A percentile compares a stretch with the other conserved stretches of the same genome.
Conservation (phyloP, 2,888 invertebrate genomes). For the Nemotelus nigrinus region DNA sequence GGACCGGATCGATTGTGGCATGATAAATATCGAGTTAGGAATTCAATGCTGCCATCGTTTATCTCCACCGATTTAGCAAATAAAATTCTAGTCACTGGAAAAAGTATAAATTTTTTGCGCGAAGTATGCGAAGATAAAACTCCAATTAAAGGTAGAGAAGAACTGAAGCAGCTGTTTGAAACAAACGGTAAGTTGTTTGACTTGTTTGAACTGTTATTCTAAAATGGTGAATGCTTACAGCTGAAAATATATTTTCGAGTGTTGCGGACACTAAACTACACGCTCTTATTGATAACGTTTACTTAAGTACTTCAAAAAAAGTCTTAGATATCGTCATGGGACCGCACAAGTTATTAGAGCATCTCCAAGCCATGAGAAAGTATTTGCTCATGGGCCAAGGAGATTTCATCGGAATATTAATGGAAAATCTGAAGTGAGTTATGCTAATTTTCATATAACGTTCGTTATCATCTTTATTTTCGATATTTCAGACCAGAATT, state of each 20-base stretch:
- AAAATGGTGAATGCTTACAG: slow-evolving; percentile 51
- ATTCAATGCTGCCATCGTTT: slow-evolving; percentile 90
- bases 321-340: slow-evolving; percentile 86
- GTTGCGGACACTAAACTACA: slow-evolving; percentile 80
- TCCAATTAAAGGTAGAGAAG: slow-evolving; percentile 71
- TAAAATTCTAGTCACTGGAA: slow-evolving; percentile 92
- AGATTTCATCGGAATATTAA: slow-evolving; percentile 92
- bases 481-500: slow-evolving; percentile 77
- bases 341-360: slow-evolving; percentile 89
- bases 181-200: slow-evolving; percentile 60
- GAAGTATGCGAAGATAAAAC: slow-evolving; percentile 89
- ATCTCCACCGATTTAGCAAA: slow-evolving; percentile 80
- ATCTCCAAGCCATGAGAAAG: slow-evolving; percentile 88
- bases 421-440: slow-evolving; percentile 85
- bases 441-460: slow-evolving; percentile 1
- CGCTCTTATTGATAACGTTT: slow-evolving; percentile 83
- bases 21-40: slow-evolving; percentile 90
- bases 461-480: background rate
- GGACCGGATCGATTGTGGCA: slow-evolving; percentile 92
- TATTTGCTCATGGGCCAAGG: slow-evolving; percentile 95
- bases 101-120: slow-evolving; percentile 93
- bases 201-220: background rate
- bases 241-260: slow-evolving; percentile 66
- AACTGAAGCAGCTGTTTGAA: slow-evolving; percentile 68
- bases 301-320: slow-evolving; percentile 85